Base-by-base conservation (phyloP, 2,113 vertebrate genomes). In the Fulica atra region DNA sequence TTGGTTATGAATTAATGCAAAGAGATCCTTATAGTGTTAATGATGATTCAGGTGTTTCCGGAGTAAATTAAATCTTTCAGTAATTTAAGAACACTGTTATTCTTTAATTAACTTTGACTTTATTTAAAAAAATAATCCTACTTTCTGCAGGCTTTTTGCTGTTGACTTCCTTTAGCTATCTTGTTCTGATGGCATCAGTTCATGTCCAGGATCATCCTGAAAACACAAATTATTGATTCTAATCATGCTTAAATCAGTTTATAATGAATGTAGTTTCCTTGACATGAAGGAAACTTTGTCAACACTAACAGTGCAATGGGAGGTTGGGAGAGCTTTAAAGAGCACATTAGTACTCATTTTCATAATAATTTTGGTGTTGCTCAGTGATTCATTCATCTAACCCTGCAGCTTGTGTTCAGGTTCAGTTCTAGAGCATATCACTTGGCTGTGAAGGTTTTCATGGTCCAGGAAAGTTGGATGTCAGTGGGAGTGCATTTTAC, bases 11-110 rank as follows among this genome's bases (percentile, higher is more conserved):
- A 95, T 96, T 95, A 92, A 77, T 94, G 80, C 70, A 89, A 83
- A 91, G 81, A 92, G 74, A 92, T 70, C 68, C 42, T 97, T 88
- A 91, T 9, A 89, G 71, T 92, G 95, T 96, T 97, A 97, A 95
- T 78, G 85, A 93, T 94, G 97, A 96, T 95, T 97, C 90, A 94
- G 72, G 50, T 97, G 68, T 97, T 98, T 97, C 93, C 23, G 65
- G 89, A 92, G 72, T 91, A 94, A 95, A 94, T 88, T 7, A 78
- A 87, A 51, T 89, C 26, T 85, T 96, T 88, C 50, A 65, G 53
- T 93, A 84, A 81, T 89, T 93, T 73, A 93, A 82, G 57, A 96
- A 88, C 68, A 71, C 25, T 63, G 64, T 86, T 95, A 88, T 88
- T 91, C 54, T 73, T 95, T 89, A 86, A 96, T 81, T 92, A 81